These are phyloP conservation scores for Aotus griseimembra DNA, from an alignment of 2,797 vertebrate species.

Conservation along the genomic window DNA sequence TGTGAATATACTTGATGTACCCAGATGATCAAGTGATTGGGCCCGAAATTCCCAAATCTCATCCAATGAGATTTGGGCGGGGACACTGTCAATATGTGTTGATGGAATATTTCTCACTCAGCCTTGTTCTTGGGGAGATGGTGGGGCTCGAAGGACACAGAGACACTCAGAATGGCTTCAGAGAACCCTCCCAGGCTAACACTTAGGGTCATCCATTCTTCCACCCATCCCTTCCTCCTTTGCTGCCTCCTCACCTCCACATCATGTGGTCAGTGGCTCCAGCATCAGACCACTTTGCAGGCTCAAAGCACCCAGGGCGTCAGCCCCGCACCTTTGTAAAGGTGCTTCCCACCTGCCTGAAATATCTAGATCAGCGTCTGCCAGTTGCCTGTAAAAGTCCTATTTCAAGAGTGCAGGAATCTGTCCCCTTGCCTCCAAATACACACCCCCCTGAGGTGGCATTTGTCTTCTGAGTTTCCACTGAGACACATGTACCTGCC, in stretches of 20 bases:
- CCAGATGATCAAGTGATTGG: background rate
- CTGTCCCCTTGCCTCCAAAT: background rate
- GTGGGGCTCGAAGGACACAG: background rate
- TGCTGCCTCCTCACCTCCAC: too few relatives aligned
- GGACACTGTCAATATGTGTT: accelerated
- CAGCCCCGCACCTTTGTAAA: background rate
- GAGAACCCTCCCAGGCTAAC: background rate
- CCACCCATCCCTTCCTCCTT: background rate
- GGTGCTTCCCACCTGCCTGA: background rate
- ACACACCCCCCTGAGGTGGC: background rate
- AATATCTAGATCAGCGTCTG: too few relatives aligned
- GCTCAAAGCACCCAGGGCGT: background rate
- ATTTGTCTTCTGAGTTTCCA: background rate
- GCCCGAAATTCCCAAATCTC: background rate
- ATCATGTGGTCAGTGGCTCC: background rate
- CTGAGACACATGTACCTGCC: background rate
- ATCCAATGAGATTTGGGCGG: too few relatives aligned
- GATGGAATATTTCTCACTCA: background rate
- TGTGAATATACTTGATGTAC: background rate
- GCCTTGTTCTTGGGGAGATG: background rate
- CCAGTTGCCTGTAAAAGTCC: background rate
- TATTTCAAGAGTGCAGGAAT: background rate
- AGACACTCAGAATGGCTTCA: background rate
- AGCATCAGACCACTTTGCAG: background rate
- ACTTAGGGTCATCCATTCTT: background rate